A percentile compares a stretch with the other conserved stretches of the same genome.
Conservation (phyloP, 1,140 invertebrate species). For the Protaetia brevitarsis region DNA sequence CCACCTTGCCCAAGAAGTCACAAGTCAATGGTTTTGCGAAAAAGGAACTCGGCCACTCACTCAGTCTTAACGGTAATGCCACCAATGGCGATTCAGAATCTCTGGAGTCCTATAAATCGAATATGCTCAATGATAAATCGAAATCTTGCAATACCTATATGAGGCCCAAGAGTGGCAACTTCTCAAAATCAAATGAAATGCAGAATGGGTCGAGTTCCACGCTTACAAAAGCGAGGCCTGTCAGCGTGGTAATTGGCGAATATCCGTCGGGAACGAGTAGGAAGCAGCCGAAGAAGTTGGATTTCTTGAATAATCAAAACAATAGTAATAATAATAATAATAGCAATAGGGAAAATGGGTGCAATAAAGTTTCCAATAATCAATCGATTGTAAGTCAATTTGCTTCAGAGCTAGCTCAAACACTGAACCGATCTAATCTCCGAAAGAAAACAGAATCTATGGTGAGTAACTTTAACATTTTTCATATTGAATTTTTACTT, state of each 20-base stretch:
- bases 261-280: conserved; percentile 57
- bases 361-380: conserved; percentile 29
- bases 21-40: neutral
- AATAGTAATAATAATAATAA: conserved; percentile 38
- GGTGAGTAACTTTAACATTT: conserved; percentile 49
- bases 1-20: conserved; percentile 27
- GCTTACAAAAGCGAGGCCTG: conserved; percentile 33
- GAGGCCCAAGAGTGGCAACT: conserved; percentile 44
- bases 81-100: conserved; percentile 67
- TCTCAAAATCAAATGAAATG: neutral
- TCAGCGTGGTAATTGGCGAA: conserved; percentile 66
- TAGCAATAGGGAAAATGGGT: conserved; percentile 34
- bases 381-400: conserved; percentile 59
- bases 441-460: conserved; percentile 65
- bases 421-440: conserved; percentile 69
- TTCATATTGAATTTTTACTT: neutral
- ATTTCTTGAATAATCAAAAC: conserved; percentile 62
- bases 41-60: neutral
- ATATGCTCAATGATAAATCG: conserved; percentile 32
- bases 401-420: conserved; percentile 68
- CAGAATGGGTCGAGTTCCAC: conserved; percentile 19
- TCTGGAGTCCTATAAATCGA: conserved; percentile 38
- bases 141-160: conserved; percentile 69
- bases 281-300: conserved; percentile 62
- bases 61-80: conserved; percentile 45